Conservation (phyloP, 2,797 vertebrate genomes). For the Danio jaintianensis region DNA sequence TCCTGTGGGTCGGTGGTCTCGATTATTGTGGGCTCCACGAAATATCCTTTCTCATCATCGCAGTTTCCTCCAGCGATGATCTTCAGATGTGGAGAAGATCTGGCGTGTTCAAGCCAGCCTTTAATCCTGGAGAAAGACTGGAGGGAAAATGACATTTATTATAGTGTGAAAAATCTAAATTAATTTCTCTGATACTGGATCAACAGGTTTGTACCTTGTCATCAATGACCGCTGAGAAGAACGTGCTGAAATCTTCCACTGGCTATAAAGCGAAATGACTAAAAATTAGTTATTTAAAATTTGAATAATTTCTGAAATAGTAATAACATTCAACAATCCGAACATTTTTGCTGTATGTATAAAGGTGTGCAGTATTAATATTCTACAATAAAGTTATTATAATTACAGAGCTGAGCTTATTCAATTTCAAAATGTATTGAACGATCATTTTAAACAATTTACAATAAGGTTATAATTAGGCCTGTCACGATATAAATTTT, state of each 20-base stretch:
- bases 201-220: conserved; percentile 81
- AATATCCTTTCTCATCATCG: conserved; percentile 85
- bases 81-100: conserved; percentile 79
- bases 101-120: conserved; percentile 85
- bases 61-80: conserved; percentile 89
- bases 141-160: neutral
- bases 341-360: no score
- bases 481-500: no score
- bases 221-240: conserved; percentile 94
- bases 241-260: conserved; percentile 85
- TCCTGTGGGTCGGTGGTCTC: conserved; percentile 87
- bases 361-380: no score
- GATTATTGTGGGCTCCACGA: conserved; percentile 89
- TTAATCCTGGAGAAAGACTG: conserved; percentile 88
- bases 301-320: neutral
- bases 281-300: neutral
- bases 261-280: conserved; percentile 78
- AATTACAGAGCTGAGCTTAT: no score
- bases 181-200: neutral
- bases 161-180: neutral
- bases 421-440: no score
- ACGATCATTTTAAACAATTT: no score
- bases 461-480: no score
- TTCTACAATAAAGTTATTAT: no score
- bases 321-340: no score